These are phyloP conservation scores for Serranus cabrilla DNA, from an alignment of 2,797 vertebrate genomes.

Conservation along the genomic window DNA sequence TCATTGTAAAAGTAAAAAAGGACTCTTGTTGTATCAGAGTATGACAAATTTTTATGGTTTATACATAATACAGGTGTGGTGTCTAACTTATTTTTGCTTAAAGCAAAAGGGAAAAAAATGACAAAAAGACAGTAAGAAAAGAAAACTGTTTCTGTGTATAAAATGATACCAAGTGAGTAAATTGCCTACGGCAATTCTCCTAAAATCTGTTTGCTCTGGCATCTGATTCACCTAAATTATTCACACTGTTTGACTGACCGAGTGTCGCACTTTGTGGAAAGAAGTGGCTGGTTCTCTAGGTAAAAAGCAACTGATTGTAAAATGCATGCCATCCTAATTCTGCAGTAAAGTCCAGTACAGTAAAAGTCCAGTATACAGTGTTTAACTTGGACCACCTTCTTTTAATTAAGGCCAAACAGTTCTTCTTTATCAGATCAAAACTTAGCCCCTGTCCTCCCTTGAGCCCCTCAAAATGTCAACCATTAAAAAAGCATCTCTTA, in stretches of 20 bases:
- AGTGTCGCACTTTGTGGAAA: slow-evolving; percentile 77
- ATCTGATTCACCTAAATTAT: slow-evolving; percentile 71
- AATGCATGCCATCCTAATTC: slow-evolving; percentile 86
- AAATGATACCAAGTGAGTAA: slow-evolving; percentile 75
- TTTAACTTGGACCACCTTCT: slow-evolving; percentile 74
- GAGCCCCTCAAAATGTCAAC: slow-evolving; percentile 55
- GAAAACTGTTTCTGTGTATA: slow-evolving; percentile 74
- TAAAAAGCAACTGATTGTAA: slow-evolving; percentile 85
- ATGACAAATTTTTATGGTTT: slow-evolving; percentile 93
- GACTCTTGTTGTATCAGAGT: slow-evolving; percentile 89
- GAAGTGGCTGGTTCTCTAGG: slow-evolving; percentile 78
- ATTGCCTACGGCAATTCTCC: slow-evolving; percentile 65
- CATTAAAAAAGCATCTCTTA: slow-evolving; percentile 45
- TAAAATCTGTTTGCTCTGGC: slow-evolving; percentile 68
- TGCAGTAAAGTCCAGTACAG: slow-evolving; percentile 73
- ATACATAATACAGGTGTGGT: slow-evolving; percentile 94
- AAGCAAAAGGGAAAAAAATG: slow-evolving; percentile 86
- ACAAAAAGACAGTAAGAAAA: slow-evolving; percentile 68
- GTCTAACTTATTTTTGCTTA: slow-evolving; percentile 90
- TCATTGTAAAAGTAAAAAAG: slow-evolving; percentile 84
- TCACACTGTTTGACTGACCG: slow-evolving; percentile 75
- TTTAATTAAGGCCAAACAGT: slow-evolving; percentile 70
- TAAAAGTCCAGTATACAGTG: slow-evolving; percentile 73
- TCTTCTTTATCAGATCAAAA: slow-evolving; percentile 68
- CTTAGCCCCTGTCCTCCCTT: slow-evolving; percentile 36